Evolutionary conservation across 2,888 invertebrate species (phyloP).

Genomic region (Aelia acuminata): DNA sequence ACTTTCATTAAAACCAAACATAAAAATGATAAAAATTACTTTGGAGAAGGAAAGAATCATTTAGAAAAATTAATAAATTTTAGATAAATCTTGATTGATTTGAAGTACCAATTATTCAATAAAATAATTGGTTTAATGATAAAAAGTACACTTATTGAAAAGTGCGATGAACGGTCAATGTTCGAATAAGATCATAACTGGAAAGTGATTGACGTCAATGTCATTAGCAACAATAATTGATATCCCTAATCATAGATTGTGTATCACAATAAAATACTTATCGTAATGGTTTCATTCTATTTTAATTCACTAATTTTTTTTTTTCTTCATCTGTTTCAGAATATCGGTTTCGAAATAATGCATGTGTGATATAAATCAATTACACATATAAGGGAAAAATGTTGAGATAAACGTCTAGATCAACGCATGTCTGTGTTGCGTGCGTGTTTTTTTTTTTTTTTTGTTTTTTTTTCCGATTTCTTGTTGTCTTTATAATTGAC

Average conservation of each 20-base stretch:
- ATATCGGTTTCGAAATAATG: neutral
- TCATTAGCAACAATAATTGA: neutral
- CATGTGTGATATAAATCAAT: neutral
- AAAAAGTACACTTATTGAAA: neutral
- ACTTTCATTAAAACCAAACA: no score
- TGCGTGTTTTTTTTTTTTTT: no score
- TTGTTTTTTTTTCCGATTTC: no score
- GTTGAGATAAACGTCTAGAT: neutral
- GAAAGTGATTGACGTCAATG: neutral
- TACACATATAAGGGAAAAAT: neutral
- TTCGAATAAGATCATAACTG: neutral
- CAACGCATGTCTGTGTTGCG: neutral
- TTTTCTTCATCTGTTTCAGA: neutral
- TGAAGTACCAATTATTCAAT: neutral
- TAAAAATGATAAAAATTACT: neutral
- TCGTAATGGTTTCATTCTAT: neutral
- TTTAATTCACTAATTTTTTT: neutral
- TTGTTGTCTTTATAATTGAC: no score
- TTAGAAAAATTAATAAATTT: neutral
- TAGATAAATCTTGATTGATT: neutral
- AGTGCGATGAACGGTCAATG: conserved; percentile 14
- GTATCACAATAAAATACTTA: neutral
- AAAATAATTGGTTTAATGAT: neutral
- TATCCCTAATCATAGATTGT: neutral
- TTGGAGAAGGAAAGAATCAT: no score